Evolutionary conservation across 2,113 vertebrate species (phyloP).

Genomic region (Romanogobio albipinnatus): DNA sequence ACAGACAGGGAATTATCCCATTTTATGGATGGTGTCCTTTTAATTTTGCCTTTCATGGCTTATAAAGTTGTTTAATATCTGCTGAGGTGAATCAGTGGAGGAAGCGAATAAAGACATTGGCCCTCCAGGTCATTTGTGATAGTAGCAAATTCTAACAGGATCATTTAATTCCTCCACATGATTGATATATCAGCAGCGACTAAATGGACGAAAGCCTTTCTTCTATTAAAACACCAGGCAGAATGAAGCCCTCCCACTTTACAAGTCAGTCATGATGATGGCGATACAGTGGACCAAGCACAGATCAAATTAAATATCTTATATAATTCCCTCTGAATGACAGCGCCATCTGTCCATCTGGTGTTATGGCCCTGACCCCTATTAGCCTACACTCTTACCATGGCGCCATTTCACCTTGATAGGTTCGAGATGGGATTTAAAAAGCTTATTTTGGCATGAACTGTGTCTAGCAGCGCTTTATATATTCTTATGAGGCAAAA

Average conservation of each 20-base stretch:
- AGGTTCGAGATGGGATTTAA: constrained; percentile 74
- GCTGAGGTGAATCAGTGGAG: constrained; percentile 91
- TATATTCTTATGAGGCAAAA: constrained; percentile 26
- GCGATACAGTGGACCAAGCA: constrained; percentile 87
- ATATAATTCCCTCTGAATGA: constrained; percentile 97
- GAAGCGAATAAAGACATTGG: constrained; percentile 93
- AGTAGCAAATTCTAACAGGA: constrained; percentile 94
- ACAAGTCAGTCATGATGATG: constrained; percentile 85
- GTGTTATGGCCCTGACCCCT: constrained; percentile 97
- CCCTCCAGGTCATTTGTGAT: constrained; percentile 93
- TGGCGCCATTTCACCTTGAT: constrained; percentile 82
- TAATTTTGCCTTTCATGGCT: constrained; percentile 94
- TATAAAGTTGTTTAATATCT: constrained; percentile 97
- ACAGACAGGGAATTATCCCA: constrained; percentile 87
- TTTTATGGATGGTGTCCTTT: constrained; percentile 92
- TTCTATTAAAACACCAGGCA: constrained; percentile 98
- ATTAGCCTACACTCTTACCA: constrained; percentile 83
- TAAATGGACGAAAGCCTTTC: constrained; percentile 92
- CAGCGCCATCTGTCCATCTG: constrained; percentile 93
- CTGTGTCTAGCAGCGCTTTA: constrained; percentile 6
- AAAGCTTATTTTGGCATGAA: constrained; percentile 21
- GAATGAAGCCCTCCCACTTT: constrained; percentile 98
- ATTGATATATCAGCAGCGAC: constrained; percentile 89
- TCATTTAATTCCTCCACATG: constrained; percentile 97
- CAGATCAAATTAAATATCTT: constrained; percentile 98